Evolutionary conservation across 2,888 invertebrate genomes (phyloP), one percentile per base, ranked within the genome.

Genomic region (Meghimatium bilineatum): DNA sequence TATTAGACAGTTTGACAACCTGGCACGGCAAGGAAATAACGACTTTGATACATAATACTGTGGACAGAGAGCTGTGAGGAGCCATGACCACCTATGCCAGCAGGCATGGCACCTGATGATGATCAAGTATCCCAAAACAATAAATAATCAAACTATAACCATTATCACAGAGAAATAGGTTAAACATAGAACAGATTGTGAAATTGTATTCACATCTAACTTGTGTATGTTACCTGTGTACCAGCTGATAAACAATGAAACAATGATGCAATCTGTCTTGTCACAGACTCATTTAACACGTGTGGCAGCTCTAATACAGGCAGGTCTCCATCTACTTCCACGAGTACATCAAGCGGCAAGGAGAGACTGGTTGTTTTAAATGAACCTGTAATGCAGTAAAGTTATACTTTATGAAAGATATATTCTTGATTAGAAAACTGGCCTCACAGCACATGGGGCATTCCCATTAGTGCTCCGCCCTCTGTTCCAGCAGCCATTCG

Each of bases 281-380:
- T 81, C 20, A 91, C 85, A 63, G 89, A 88, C 36, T 86, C 85
- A 69, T 85, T 85, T 67, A 92, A 85, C 12, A 87, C 56, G 2
- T 77, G 56, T 6, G 83, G 80, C 6, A 92, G 84, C 20, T 85
- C 85, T 38, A 56, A 56, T 10, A 89, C 75, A 17, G 85, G 77
- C 34, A 87, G 84, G n/a, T 79, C 85, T 66, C 87, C 85, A 14
- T 87, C 78, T 17, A 90, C 87, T n/a, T 89, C 83, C 14, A 89
- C 86, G 34, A 90, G 81, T 12, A 89, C 87, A 87, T 92, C 90
- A 66, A 92, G 79, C 12, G 89, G 89, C 20, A 92, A 83, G 14
- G 79, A 84, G 36, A 91, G 67, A 5, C 80, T 82, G 20, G 89
- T 87, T 14, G 86, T 85, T 63, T 86, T 88, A 44, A 88, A 88